Evolutionary conservation across 2,113 vertebrate species (phyloP).

Genomic region (Chaetodon auriga): DNA sequence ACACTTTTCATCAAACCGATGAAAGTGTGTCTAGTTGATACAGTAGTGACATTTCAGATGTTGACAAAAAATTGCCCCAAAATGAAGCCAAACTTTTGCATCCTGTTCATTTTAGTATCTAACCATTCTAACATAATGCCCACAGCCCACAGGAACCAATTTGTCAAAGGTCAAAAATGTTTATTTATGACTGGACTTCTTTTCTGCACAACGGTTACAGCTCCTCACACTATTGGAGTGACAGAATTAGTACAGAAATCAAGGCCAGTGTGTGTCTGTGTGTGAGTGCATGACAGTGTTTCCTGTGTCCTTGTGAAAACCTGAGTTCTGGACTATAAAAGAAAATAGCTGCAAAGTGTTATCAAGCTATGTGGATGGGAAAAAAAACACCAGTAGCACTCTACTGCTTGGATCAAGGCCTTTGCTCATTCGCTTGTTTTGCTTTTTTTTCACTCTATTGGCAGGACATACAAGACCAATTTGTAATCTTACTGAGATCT

Average conservation of each 20-base stretch:
- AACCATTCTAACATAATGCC: not conserved
- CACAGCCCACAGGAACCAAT: not conserved
- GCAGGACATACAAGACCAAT: not conserved
- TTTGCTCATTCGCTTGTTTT: not conserved
- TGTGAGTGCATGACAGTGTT: not conserved
- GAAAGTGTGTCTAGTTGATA: not conserved
- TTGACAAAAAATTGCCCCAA: not conserved
- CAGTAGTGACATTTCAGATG: not conserved
- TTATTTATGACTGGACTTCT: not conserved
- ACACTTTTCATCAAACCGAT: not conserved
- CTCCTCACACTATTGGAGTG: not conserved
- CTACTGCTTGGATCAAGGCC: not conserved
- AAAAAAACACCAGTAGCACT: not conserved
- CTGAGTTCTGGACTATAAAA: not conserved
- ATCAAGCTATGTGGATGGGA: not conserved
- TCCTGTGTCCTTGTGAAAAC: not conserved
- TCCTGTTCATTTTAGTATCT: not conserved
- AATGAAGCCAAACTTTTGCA: not conserved
- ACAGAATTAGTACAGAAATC: conserved; percentile 10
- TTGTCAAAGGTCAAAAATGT: not conserved
- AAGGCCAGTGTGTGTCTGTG: not conserved
- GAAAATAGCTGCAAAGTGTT: not conserved
- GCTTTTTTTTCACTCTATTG: not conserved
- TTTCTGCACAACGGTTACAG: not conserved
- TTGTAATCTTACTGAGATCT: conserved; percentile 2